Base-by-base conservation (phyloP, 92 coral and sea anemone genomes). In the Heliopora coerulea region DNA sequence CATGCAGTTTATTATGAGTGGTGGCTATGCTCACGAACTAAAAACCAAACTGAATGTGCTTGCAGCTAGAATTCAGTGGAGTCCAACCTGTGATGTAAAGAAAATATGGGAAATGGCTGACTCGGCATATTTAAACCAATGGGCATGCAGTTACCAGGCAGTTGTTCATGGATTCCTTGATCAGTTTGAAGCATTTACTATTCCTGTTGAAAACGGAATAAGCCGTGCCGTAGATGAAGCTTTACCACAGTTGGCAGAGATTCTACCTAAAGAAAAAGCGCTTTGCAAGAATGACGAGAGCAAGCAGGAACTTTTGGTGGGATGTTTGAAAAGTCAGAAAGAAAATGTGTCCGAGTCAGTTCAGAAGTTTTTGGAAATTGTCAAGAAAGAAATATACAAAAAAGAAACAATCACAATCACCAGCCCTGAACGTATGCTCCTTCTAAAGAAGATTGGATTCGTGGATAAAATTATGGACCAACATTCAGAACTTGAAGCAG, bases 361-460 rank as follows among this genome's bases (percentile, higher is more conserved):
- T 5, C 46, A 49, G 0, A 37, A 82, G 6, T 35, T 66, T 31
- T 10, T 87, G 29, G 59, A 79, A 30, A 79, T 42, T 17, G 65
- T 86, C 30, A 60, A 75, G 63, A 62, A 68, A 1, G 78, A 80
- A 56, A 49, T 68, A 3, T 84, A 80, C 27, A 24, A 57, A 35
- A 68, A 80, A 52, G 83, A 46, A 35, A 74, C 62, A 32, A 65
- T 57, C 4, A 56, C 75, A 17, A 54, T 56, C 27, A 65, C 79
- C 40, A 83, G 84, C 1, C 83, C 80, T 69, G 91, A 85, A 40
- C 81, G 81, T 31, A 25, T 88, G 31, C 78, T 72, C 30, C 75
- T 91, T 19, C 54, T 91, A 63, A 83, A 88, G 15, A 85, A 85
- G 65, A 77, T 88, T 23, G 75, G 81, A 52, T 78, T 91, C 70